phyloP scores from a whole-genome alignment of 1,140 invertebrate genomes.

The Cherax destructor region DNA sequence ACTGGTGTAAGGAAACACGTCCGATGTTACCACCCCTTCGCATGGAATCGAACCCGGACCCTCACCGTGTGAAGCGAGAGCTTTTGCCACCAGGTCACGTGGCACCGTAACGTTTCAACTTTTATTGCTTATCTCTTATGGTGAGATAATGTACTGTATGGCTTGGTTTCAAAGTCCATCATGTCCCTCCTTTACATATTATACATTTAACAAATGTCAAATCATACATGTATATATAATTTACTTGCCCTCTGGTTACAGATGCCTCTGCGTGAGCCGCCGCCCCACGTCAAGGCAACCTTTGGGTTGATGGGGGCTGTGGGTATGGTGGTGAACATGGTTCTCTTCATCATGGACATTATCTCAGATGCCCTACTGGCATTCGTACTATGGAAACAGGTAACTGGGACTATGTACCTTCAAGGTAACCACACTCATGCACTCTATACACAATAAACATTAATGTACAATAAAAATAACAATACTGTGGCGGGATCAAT shows the following conservation, averaged over 20 bases:
- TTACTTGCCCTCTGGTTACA: neutral
- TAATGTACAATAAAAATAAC: neutral
- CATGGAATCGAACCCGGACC: too few relatives aligned
- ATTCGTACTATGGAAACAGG: conserved; percentile 55
- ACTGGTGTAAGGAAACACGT: too few relatives aligned
- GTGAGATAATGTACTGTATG: too few relatives aligned
- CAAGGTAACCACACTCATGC: neutral
- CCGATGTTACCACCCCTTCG: too few relatives aligned
- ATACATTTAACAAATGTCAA: too few relatives aligned
- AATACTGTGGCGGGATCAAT: too few relatives aligned
- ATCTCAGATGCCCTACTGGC: conserved; percentile 62
- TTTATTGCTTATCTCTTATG: too few relatives aligned
- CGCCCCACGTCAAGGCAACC: conserved; percentile 40
- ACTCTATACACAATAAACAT: neutral
- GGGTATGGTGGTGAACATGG: conserved; percentile 53
- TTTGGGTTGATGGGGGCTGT: conserved; percentile 53
- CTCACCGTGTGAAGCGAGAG: too few relatives aligned
- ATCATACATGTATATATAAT: neutral
- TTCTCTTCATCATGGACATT: conserved; percentile 57
- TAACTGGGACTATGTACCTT: neutral
- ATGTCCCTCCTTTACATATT: too few relatives aligned
- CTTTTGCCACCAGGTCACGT: too few relatives aligned
- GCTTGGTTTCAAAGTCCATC: too few relatives aligned
- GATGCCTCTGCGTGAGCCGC: conserved; percentile 51
- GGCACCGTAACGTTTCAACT: too few relatives aligned